A percentile compares a stretch with the other conserved stretches of the same genome.
Conservation (phyloP, 2,113 vertebrate species). For the Columba livia region DNA sequence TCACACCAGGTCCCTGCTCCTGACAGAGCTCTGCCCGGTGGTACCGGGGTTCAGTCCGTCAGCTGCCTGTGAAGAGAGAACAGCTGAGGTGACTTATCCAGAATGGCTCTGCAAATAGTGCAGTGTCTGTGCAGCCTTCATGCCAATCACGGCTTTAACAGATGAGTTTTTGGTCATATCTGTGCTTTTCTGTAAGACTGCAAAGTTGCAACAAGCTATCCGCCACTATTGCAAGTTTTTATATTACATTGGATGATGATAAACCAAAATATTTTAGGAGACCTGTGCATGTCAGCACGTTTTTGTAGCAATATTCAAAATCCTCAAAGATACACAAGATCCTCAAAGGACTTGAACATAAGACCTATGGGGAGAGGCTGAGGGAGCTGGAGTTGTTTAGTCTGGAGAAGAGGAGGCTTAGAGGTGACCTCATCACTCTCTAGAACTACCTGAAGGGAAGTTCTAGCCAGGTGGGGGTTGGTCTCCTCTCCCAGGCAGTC, state of each 20-base stretch:
- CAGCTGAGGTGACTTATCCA: too few species aligned
- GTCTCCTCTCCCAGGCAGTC: too few species aligned
- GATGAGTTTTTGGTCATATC: not conserved
- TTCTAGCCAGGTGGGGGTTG: too few species aligned
- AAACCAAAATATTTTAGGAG: not conserved
- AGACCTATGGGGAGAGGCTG: too few species aligned
- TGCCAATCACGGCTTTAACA: not conserved
- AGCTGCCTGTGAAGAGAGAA: too few species aligned
- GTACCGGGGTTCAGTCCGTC: not conserved
- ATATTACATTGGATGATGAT: not conserved
- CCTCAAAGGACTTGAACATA: too few species aligned
- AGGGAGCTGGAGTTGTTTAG: too few species aligned
- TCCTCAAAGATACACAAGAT: too few species aligned
- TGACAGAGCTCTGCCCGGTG: not conserved
- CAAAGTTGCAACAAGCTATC: not conserved
- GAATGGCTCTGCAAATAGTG: not conserved
- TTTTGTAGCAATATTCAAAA: not conserved
- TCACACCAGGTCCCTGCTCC: not conserved
- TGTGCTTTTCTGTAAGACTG: not conserved
- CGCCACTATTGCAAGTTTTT: not conserved
- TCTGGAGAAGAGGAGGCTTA: too few species aligned
- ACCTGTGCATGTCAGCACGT: not conserved
- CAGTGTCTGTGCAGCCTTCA: not conserved
- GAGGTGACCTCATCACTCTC: too few species aligned
- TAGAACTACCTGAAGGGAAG: too few species aligned